Conservation (phyloP, 2,797 vertebrate species). For the Protosalanx chinensis region DNA sequence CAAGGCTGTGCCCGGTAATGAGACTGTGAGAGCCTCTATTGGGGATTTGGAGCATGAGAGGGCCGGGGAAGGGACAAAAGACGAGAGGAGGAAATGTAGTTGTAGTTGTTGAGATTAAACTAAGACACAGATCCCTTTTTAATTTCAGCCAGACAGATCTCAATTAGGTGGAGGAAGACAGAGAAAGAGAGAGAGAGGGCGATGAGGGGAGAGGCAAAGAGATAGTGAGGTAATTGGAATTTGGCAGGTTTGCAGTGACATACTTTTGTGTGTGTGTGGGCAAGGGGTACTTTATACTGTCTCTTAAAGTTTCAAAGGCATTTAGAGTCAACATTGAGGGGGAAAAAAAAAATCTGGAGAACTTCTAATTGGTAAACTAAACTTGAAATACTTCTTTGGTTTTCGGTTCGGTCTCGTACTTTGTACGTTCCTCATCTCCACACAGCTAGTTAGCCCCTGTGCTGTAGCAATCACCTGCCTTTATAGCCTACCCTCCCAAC, state of each 20-base stretch:
- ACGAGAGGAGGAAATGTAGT: neutral
- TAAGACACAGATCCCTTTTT: neutral
- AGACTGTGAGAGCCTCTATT: neutral
- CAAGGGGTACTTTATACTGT: no score
- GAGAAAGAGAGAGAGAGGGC: neutral
- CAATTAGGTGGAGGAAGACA: neutral
- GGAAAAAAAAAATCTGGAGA: no score
- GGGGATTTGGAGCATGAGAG: neutral
- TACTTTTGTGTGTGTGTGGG: no score
- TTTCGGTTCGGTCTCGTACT: neutral
- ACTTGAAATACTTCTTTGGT: neutral
- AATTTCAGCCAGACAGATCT: neutral
- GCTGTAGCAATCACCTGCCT: conserved; percentile 65
- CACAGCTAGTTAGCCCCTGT: conserved; percentile 40
- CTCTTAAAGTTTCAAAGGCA: no score
- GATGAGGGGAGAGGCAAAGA: neutral
- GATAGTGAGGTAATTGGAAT: neutral
- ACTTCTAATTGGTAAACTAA: no score
- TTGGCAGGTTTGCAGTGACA: no score
- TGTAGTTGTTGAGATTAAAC: neutral
- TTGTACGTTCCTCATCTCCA: neutral
- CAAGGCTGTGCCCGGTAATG: neutral
- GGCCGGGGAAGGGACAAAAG: neutral
- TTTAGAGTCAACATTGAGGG: no score
- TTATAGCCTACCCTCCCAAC: conserved; percentile 57